These are phyloP conservation scores for Colossoma macropomum DNA, from an alignment of 2,113 vertebrate species.

Conservation along the genomic window DNA sequence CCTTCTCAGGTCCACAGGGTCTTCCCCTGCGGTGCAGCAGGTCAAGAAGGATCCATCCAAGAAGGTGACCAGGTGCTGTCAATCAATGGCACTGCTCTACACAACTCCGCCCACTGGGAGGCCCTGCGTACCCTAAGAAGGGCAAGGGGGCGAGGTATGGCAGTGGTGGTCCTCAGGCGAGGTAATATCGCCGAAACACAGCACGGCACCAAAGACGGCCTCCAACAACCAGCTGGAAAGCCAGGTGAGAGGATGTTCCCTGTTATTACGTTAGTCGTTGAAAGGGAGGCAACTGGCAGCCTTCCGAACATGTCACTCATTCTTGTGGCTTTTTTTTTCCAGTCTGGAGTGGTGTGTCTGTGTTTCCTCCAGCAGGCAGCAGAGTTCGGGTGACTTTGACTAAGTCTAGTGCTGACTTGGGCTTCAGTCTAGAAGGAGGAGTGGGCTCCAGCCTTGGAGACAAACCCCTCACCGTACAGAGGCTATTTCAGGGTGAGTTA, in stretches of 20 bases:
- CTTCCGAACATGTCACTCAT: background rate
- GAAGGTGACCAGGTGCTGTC: slow-evolving; percentile 78
- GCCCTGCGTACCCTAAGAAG: slow-evolving; percentile 72
- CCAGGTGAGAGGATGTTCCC: slow-evolving; percentile 33
- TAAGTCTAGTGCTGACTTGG: slow-evolving; percentile 75
- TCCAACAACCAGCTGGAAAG: slow-evolving; percentile 26
- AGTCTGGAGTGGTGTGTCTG: background rate
- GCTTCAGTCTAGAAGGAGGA: slow-evolving; percentile 82
- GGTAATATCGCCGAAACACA: background rate
- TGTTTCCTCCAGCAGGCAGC: slow-evolving; percentile 58
- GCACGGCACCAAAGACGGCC: slow-evolving; percentile 30
- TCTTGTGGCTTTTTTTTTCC: background rate
- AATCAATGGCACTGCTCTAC: slow-evolving; percentile 77
- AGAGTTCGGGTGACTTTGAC: slow-evolving; percentile 67
- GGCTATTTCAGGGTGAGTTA: slow-evolving; percentile 78
- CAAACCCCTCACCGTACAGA: slow-evolving; percentile 75
- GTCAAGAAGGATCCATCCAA: slow-evolving; percentile 75
- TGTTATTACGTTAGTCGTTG: background rate
- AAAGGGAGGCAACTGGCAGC: background rate
- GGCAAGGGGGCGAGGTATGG: slow-evolving; percentile 68
- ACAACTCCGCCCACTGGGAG: slow-evolving; percentile 71
- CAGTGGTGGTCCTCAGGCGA: slow-evolving; percentile 78
- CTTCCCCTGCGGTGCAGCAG: slow-evolving; percentile 74
- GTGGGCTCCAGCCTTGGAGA: slow-evolving; percentile 71
- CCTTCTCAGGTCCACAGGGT: slow-evolving; percentile 77